Evolutionary conservation across 2,888 invertebrate genomes (phyloP).

Genomic region (Ryuthela nishihirai): DNA sequence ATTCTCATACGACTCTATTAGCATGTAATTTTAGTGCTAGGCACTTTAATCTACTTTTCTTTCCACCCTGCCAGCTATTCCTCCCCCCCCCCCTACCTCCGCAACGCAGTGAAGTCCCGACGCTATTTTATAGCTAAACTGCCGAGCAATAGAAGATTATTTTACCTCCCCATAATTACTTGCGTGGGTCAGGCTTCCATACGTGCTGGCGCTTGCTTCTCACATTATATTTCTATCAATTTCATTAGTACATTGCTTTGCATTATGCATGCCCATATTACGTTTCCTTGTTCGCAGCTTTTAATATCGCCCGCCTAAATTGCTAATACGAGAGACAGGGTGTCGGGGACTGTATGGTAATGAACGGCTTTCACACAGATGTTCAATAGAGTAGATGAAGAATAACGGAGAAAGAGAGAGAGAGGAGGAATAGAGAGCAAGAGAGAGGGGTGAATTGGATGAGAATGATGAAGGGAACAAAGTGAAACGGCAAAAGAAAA

Average conservation of each 20-base stretch:
- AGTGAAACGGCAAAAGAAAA: too few relatives aligned
- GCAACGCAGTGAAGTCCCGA: too few relatives aligned
- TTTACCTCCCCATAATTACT: conserved; percentile 27
- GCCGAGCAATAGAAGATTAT: conserved; percentile 14
- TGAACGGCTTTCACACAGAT: too few relatives aligned
- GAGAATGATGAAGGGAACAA: too few relatives aligned
- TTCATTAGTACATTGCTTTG: conserved; percentile 28
- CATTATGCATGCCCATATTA: conserved; percentile 35
- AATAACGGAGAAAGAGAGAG: too few relatives aligned
- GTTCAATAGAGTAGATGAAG: too few relatives aligned
- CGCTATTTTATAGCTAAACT: too few relatives aligned
- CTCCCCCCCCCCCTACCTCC: conserved; percentile 5
- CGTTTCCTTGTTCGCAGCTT: conserved; percentile 37
- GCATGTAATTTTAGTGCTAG: conserved; percentile 32
- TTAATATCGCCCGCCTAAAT: conserved; percentile 35
- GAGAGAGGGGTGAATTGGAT: too few relatives aligned
- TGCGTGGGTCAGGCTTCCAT: conserved; percentile 7
- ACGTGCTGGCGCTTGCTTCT: neutral
- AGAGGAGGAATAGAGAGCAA: too few relatives aligned
- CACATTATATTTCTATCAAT: conserved; percentile 35
- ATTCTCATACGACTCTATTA: conserved; percentile 30
- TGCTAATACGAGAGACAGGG: too few relatives aligned
- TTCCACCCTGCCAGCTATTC: conserved; percentile 3
- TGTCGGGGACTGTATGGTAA: too few relatives aligned
- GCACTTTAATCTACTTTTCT: conserved; percentile 27